Conservation (phyloP, 2,888 invertebrate species). For the Argyresthia albistria region DNA sequence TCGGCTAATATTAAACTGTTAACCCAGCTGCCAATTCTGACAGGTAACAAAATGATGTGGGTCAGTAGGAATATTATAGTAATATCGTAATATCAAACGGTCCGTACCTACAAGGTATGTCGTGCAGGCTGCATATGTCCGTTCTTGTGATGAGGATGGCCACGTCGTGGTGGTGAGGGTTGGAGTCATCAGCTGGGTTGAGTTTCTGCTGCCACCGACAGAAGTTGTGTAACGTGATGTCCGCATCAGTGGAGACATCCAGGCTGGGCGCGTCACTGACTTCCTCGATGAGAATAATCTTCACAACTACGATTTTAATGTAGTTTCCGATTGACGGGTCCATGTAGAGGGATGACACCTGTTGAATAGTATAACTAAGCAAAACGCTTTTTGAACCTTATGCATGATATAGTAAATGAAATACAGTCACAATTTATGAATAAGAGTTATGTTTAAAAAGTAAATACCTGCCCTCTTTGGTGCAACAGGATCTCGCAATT, state of each 20-base stretch:
- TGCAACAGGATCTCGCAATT: too few relatives aligned
- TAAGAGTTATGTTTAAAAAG: too few relatives aligned
- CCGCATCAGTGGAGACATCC: conserved; percentile 85
- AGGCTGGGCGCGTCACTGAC: conserved; percentile 74
- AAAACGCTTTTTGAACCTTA: too few relatives aligned
- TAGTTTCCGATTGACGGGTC: conserved; percentile 93
- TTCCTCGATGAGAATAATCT: conserved; percentile 84
- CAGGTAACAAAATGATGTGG: not conserved
- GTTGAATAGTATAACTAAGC: conserved; percentile 6
- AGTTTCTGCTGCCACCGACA: conserved; percentile 86
- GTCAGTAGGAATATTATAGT: not conserved
- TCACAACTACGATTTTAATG: conserved; percentile 91
- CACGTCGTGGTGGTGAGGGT: conserved; percentile 92
- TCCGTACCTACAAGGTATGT: conserved; percentile 66
- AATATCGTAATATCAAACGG: not conserved
- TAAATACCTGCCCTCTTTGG: too few relatives aligned
- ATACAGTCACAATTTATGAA: too few relatives aligned
- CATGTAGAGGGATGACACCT: conserved; percentile 85
- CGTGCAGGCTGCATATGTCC: conserved; percentile 78
- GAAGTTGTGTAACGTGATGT: conserved; percentile 86
- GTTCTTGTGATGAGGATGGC: conserved; percentile 88
- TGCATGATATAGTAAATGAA: too few relatives aligned
- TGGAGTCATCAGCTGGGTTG: conserved; percentile 82
- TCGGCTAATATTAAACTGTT: not conserved
- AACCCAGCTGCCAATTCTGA: not conserved